Percentiles rank a stretch among this genome's conserved stretches.
Evolutionary conservation across 2,797 vertebrate genomes (phyloP).

Genomic region (Melopsittacus undulatus): DNA sequence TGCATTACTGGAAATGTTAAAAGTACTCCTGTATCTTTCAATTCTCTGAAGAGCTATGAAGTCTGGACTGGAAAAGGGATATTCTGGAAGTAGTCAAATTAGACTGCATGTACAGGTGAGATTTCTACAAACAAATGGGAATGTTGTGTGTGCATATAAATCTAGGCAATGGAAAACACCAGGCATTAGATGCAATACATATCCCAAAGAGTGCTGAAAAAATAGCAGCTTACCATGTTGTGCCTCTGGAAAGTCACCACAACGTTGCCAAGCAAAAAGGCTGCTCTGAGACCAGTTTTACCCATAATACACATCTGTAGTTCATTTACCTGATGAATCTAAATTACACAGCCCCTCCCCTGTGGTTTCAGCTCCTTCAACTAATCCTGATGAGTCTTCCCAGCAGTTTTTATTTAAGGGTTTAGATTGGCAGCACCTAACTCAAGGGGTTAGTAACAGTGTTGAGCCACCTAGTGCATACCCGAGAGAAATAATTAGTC

Average conservation of each 20-base stretch:
- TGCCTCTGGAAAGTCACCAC: not conserved
- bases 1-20: not conserved
- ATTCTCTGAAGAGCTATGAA: conserved; percentile 12
- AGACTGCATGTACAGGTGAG: not conserved
- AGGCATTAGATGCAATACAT: not conserved
- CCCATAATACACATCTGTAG: not conserved
- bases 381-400: not conserved
- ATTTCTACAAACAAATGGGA: not conserved
- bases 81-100: not conserved
- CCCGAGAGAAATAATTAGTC: not conserved
- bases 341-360: not conserved
- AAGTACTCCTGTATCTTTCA: not conserved
- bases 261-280: not conserved
- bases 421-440: not conserved
- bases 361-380: not conserved
- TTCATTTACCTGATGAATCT: conserved; percentile 12
- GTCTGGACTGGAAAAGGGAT: not conserved
- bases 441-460: not conserved
- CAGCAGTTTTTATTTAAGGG: not conserved
- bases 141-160: not conserved
- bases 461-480: not conserved
- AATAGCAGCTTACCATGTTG: not conserved
- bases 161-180: not conserved
- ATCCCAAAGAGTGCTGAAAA: not conserved
- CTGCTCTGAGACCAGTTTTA: not conserved